These are phyloP conservation scores for Lepidurus packardi DNA, from an alignment of 1,140 invertebrate genomes.

Conservation along the genomic window DNA sequence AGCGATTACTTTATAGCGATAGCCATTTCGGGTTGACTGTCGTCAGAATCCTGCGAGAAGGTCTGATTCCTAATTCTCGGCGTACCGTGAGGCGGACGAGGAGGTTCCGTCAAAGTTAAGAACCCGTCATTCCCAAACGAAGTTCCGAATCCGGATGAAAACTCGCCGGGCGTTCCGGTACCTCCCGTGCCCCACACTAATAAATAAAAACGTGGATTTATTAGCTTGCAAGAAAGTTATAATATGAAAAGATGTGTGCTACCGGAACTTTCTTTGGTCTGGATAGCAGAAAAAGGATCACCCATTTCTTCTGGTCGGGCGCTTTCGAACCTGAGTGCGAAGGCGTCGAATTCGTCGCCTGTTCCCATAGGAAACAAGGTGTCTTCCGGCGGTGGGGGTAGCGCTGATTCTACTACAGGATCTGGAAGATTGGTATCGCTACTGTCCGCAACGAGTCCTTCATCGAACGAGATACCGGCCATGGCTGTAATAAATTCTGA, in stretches of 20 bases:
- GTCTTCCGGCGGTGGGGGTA: constrained; percentile 32
- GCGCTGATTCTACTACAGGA: constrained; percentile 31
- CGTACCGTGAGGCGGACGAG: constrained; percentile 53
- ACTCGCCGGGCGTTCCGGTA: constrained; percentile 34
- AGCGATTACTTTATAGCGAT: constrained; percentile 64
- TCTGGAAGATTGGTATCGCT: neutral
- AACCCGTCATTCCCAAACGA: constrained; percentile 77
- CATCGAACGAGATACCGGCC: neutral
- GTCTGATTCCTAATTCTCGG: constrained; percentile 42
- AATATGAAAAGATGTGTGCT: neutral
- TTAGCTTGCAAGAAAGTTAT: constrained; percentile 2
- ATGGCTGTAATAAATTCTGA: neutral
- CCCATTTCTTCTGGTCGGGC: constrained; percentile 44
- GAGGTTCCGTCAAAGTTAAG: constrained; percentile 68
- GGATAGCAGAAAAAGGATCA: constrained; percentile 43
- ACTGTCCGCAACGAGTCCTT: neutral
- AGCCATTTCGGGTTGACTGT: constrained; percentile 62
- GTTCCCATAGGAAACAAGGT: neutral
- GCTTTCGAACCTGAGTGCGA: constrained; percentile 74
- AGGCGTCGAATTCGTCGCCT: constrained; percentile 69
- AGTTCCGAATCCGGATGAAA: constrained; percentile 42
- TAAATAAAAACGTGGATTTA: constrained; percentile 35
- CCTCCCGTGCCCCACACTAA: constrained; percentile 55
- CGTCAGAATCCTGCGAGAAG: constrained; percentile 69
- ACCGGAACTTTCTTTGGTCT: constrained; percentile 35